Base-by-base conservation (phyloP, 2,888 invertebrate species). In the Mesoligia furuncula region DNA sequence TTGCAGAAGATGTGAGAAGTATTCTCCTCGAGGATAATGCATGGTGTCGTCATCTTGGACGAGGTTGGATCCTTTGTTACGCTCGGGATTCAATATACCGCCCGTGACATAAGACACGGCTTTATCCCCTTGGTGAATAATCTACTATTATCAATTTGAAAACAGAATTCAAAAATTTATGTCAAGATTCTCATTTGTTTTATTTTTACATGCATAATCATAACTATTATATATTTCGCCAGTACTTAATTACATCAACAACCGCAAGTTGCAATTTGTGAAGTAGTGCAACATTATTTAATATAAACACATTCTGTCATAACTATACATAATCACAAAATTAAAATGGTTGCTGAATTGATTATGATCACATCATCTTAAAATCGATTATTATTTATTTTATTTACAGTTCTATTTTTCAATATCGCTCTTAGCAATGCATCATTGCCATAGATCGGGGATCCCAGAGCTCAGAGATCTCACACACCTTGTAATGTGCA, bases 271-370 rank as follows among this genome's bases (percentile, higher is more conserved):
- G 54, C 45, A 76, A 65, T 36, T 64, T 24, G 15, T n/a, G 13
- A 57, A 66, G 39, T 77, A 77, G 45, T 77, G 45, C 77, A 59
- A 51, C 7, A 20, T 48, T 48, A 77, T 59, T 48, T 65, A 59
- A 59, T 66, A 39, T 59, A 31, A 77, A 65, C 39, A 45, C 57
- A 77, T 66, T 77, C 45, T 77, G 11, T 66, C 13, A 66, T 77
- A 77, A 62, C 8, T 45, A 24, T 77, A 65, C 76, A 76, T 59
- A 77, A 27, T 65, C 76, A 48, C 48, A 77, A 77, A 27, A 64
- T 54, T 45, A 54, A 48, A 66, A 48, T 59, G 36, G 39, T 65
- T 59, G 17, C 6, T 15, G 42, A 45, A 36, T 57, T n/a, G n/a
- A n/a, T 20, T 20, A 45, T 39, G 13, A 20, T 36, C 11, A 57